phyloP scores from a whole-genome alignment of 1,140 invertebrate species.

The Hylaeus volcanicus region DNA sequence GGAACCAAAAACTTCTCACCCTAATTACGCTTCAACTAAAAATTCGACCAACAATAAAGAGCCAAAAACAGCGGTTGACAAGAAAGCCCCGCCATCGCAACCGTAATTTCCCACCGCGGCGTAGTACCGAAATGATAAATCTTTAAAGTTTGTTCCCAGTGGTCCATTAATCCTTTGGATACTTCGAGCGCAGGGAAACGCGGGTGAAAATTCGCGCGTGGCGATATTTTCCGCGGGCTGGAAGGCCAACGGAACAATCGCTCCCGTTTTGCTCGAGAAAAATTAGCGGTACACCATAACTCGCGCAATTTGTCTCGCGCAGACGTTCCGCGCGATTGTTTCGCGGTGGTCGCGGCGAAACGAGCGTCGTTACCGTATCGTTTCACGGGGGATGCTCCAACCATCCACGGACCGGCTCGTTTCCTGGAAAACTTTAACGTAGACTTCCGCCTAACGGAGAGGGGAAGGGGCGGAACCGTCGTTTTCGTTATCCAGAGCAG shows the following conservation, averaged over 20 bases:
- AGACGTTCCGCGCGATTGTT: slow-evolving; percentile 36
- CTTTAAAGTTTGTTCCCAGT: background rate
- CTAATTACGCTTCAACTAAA: too few relatives aligned
- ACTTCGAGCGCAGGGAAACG: background rate
- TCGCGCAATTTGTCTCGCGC: slow-evolving; percentile 33
- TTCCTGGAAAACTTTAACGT: slow-evolving; percentile 26
- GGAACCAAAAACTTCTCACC: too few relatives aligned
- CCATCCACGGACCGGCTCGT: slow-evolving; percentile 9
- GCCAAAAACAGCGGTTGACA: background rate
- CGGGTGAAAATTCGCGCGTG: slow-evolving; percentile 21
- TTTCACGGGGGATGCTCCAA: slow-evolving; percentile 19
- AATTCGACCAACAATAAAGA: background rate
- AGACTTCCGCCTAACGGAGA: slow-evolving; percentile 1
- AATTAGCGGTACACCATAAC: slow-evolving; percentile 31
- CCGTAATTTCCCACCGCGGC: background rate
- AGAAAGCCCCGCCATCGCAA: too few relatives aligned
- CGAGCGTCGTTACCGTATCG: slow-evolving; percentile 48
- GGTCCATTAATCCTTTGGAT: slow-evolving; percentile 19
- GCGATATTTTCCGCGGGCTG: slow-evolving; percentile 18
- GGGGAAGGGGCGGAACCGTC: background rate
- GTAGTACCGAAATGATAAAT: slow-evolving; percentile 14
- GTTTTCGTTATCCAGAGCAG: slow-evolving; percentile 29
- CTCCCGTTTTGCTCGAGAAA: slow-evolving; percentile 3
- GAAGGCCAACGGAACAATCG: slow-evolving; percentile 13
- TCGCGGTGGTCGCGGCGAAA: slow-evolving; percentile 23